A percentile compares a stretch with the other conserved stretches of the same genome.
Evolutionary conservation across 2,888 invertebrate species (phyloP).

Genomic region (Spisula solida): DNA sequence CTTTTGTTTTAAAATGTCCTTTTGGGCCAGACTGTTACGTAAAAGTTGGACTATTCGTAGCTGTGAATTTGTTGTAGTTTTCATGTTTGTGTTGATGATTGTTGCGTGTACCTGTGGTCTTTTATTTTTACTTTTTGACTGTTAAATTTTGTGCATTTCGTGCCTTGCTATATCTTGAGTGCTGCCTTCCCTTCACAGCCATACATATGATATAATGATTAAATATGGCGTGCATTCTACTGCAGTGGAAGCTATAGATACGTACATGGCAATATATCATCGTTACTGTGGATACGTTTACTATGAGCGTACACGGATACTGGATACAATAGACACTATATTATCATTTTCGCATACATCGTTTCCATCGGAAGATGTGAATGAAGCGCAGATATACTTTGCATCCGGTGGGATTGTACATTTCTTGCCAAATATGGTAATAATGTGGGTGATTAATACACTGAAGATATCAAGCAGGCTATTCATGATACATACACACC

Average conservation of each 20-base stretch:
- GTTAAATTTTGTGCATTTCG: too few relatives aligned
- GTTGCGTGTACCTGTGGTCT: too few relatives aligned
- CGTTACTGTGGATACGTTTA: background rate
- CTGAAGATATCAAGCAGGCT: background rate
- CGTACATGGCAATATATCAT: background rate
- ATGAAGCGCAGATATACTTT: background rate
- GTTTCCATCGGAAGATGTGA: background rate
- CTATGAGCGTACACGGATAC: background rate
- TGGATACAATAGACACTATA: background rate
- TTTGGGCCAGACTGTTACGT: too few relatives aligned
- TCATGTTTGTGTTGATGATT: too few relatives aligned
- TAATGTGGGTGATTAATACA: background rate
- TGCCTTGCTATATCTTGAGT: too few relatives aligned
- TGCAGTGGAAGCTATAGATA: background rate
- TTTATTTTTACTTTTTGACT: too few relatives aligned
- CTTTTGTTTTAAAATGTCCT: too few relatives aligned
- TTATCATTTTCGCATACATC: background rate
- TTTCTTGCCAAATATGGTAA: constrained; percentile 13
- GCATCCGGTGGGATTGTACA: background rate
- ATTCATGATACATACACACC: background rate
- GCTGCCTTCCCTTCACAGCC: too few relatives aligned
- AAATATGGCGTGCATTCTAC: background rate
- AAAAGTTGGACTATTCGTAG: too few relatives aligned
- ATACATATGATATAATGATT: too few relatives aligned
- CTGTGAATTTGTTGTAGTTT: too few relatives aligned